These are phyloP conservation scores for Bombyx mori DNA, from an alignment of 1,140 invertebrate genomes.

Conservation along the genomic window ASM3026992v2 NC_085115.1:6717001-6717500, in stretches of 20 bases:
- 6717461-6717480: slow-evolving; percentile 48
- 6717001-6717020: too few species aligned
- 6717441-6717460: slow-evolving; percentile 45
- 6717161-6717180: slow-evolving; percentile 45
- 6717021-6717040: too few species aligned
- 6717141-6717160: slow-evolving; percentile 38
- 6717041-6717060: too few species aligned
- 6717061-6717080: slow-evolving; percentile 21
- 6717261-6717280: slow-evolving; percentile 23
- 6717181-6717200: slow-evolving; percentile 53
- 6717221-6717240: slow-evolving; percentile 2
- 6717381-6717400: slow-evolving; percentile 47
- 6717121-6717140: slow-evolving; percentile 23
- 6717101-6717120: slow-evolving; percentile 16
- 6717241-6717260: slow-evolving; percentile 1
- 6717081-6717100: slow-evolving; percentile 29
- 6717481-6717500: slow-evolving; percentile 42
- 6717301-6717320: slow-evolving; percentile 38
- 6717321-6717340: slow-evolving; percentile 49
- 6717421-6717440: slow-evolving; percentile 55
- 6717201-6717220: slow-evolving; percentile 52
- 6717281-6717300: slow-evolving; percentile 59
- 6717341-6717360: slow-evolving; percentile 58
- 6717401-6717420: slow-evolving; percentile 46
- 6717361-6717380: slow-evolving; percentile 50